phyloP scores from a whole-genome alignment of 2,113 vertebrate species.

The Antechinus stuartii region DNA sequence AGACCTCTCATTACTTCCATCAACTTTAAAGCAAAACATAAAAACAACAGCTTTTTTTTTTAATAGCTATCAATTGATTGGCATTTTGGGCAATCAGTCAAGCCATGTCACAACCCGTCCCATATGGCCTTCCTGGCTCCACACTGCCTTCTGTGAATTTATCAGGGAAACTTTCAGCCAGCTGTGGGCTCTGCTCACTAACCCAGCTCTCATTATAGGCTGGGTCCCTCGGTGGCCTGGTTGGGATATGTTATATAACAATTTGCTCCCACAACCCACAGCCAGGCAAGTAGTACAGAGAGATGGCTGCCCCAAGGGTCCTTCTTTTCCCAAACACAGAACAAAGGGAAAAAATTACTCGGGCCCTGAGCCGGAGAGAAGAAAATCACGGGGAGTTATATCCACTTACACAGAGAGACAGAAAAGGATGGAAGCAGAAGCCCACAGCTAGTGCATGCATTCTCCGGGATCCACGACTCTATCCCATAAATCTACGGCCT shows the following conservation, averaged over 20 bases:
- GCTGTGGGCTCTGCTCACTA: not conserved
- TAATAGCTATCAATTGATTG: not conserved
- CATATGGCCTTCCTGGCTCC: not conserved
- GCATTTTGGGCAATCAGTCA: not conserved
- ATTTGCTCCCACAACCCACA: not conserved
- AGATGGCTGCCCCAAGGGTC: not conserved
- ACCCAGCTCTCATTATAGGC: not conserved
- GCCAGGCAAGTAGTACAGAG: not conserved
- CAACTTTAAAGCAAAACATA: not conserved
- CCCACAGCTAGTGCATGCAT: not conserved
- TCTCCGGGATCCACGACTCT: not conserved
- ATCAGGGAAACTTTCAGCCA: not conserved
- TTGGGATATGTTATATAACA: not conserved
- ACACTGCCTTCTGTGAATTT: not conserved
- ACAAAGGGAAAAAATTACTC: not conserved
- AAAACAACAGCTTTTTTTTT: not conserved
- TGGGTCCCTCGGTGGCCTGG: not conserved
- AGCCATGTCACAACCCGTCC: not conserved
- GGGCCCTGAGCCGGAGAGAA: not conserved
- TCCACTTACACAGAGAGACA: not conserved
- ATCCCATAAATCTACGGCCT: not conserved
- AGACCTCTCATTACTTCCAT: not conserved
- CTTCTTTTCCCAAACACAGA: not conserved
- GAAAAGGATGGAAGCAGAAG: not conserved
- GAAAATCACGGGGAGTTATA: not conserved